Base-by-base conservation (phyloP, 2,888 invertebrate species). In the Nebria brevicollis region DNA sequence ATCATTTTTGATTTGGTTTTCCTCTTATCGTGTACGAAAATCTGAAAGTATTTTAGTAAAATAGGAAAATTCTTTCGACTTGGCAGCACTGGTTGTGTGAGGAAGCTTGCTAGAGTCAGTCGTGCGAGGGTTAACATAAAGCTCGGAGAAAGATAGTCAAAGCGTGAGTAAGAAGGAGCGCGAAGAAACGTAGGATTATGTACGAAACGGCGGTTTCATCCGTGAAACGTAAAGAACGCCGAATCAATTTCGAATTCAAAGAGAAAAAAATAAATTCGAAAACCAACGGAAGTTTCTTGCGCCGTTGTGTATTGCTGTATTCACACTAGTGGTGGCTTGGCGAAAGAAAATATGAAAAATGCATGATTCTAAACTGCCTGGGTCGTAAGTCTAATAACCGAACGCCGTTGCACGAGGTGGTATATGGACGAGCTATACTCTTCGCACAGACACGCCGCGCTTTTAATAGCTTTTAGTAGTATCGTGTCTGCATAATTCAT, bases 261-360 rank as follows among this genome's bases (percentile, higher is more conserved):
- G 80, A 80, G 80, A 80, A 75, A 80, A 80, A 80, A 80, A 80
- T 80, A 80, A 80, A 75, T 80, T 79, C 79, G 79, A 79, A 79
- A 79, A 79, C 75, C 79, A 43, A 68, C 43, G 72, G 75, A 80
- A 80, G 80, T 80, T 41, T 41, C 13, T 41, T 34, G 41, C 73
- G 41, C 75, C 34, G 43, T 10, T 42, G 66, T 74, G 79, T 79
- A 79, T 79, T 75, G 79, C 79, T 75, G 79, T 79, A 75, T 79
- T 79, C 54, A 54, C 54, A 54, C 54, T 54, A 54, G 54, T 54
- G 54, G 43, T 79, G 74, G 79, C 74, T 79, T 74, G 75, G 34
- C 75, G 75, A 75, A 83, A 82, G 83, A 83, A 83, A 84, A 83
- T 83, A 83, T 82, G 83, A 85, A 84, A 84, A 84, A 84, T 84